phyloP scores from a whole-genome alignment of 2,888 invertebrate species.

The Coremacera marginata region DNA sequence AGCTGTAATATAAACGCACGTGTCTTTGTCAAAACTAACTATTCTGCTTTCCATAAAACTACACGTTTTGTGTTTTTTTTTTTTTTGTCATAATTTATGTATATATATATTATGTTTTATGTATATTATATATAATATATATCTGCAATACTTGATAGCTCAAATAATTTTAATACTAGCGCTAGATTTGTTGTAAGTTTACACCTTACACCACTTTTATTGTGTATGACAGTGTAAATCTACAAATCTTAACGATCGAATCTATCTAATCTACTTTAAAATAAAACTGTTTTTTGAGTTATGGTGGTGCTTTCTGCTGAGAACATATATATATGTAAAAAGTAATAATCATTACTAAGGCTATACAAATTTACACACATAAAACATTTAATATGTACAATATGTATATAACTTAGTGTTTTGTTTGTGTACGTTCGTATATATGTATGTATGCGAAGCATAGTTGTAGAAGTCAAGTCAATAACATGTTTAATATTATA shows the following conservation, averaged over 20 bases:
- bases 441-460: background rate
- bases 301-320: constrained; percentile 68
- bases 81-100: background rate
- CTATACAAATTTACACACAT: constrained; percentile 58
- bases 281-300: constrained; percentile 58
- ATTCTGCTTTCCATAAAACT: background rate
- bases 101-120: background rate
- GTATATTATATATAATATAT: background rate
- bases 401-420: constrained; percentile 47
- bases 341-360: constrained; percentile 43
- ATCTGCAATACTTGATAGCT: background rate
- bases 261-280: background rate
- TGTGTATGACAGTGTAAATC: background rate
- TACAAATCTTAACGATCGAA: background rate
- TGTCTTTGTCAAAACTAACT: background rate
- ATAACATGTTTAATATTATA: background rate
- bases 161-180: background rate
- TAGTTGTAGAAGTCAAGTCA: background rate
- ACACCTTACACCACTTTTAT: background rate
- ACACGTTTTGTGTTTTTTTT: background rate
- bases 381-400: constrained; percentile 50
- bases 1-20: background rate
- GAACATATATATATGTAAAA: constrained; percentile 49
- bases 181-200: background rate
- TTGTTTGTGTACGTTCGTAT: constrained; percentile 62